A percentile compares a stretch with the other conserved stretches of the same genome.
These are phyloP conservation scores for Spinus olivaceus DNA, from an alignment of 2,797 vertebrate species.

Conservation along the genomic window DNA sequence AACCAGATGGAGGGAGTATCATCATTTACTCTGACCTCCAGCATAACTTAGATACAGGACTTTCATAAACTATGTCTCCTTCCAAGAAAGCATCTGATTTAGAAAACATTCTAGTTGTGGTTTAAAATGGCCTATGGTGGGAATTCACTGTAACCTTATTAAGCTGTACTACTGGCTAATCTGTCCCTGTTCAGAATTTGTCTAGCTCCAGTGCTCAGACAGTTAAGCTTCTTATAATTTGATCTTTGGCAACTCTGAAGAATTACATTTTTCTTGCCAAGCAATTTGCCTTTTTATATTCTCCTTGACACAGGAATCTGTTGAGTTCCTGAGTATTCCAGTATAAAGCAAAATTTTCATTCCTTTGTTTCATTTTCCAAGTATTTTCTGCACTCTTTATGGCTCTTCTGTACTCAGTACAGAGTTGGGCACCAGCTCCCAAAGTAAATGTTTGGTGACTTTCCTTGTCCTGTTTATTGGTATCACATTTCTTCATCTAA, in stretches of 20 bases:
- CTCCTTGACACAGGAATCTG: not conserved
- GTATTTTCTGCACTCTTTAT: not conserved
- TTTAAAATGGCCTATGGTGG: not conserved
- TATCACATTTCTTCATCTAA: not conserved
- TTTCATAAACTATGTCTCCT: not conserved
- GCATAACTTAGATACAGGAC: not conserved
- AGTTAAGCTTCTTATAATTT: conserved; percentile 26
- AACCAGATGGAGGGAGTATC: not conserved
- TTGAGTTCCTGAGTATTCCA: not conserved
- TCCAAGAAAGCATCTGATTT: not conserved
- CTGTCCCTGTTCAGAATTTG: not conserved
- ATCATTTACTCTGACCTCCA: not conserved
- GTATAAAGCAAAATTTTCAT: not conserved
- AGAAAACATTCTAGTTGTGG: not conserved
- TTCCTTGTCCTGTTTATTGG: not conserved
- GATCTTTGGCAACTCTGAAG: not conserved
- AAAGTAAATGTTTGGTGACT: not conserved
- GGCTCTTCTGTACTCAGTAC: not conserved
- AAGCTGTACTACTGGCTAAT: not conserved
- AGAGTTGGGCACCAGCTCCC: not conserved
- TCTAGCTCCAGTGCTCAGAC: not conserved
- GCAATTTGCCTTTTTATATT: not conserved
- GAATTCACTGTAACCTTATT: not conserved
- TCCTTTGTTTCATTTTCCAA: not conserved
- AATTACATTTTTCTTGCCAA: not conserved